Conservation (phyloP, 2,113 vertebrate genomes). For the human region DNA sequence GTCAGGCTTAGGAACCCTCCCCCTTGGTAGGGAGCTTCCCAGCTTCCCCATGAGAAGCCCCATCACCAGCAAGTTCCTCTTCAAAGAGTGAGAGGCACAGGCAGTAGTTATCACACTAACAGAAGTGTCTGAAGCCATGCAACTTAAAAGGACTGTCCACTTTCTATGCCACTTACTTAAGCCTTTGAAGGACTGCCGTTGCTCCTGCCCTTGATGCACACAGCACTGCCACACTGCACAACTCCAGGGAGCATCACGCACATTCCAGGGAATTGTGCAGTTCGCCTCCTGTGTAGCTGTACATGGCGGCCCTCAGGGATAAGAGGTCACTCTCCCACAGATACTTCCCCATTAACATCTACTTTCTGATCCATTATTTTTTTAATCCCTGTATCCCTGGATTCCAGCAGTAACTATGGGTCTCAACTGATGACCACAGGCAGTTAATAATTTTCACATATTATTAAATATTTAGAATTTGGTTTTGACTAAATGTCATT, state of each 20-base stretch:
- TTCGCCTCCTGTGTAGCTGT: background rate
- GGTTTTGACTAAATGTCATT: background rate
- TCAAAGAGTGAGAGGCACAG: background rate
- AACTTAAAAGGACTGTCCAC: background rate
- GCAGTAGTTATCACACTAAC: background rate
- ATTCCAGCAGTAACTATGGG: background rate
- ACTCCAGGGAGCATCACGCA: background rate
- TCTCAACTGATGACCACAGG: background rate
- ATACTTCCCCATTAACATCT: background rate
- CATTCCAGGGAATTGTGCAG: rapidly evolving
- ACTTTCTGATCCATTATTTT: background rate
- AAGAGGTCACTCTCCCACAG: background rate
- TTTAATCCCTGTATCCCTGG: background rate
- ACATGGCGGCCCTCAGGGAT: background rate
- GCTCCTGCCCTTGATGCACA: background rate
- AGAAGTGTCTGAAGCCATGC: background rate
- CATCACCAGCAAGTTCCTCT: background rate
- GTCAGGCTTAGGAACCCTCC: background rate
- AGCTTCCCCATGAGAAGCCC: background rate
- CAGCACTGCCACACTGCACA: background rate
- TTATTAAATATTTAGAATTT: conserved; percentile 10
- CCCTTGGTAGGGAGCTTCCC: background rate
- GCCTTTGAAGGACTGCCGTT: background rate
- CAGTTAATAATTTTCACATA: background rate
- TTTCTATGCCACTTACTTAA: background rate